Evolutionary conservation across 2,888 invertebrate species (phyloP).

Genomic region (Ophraella communa): DNA sequence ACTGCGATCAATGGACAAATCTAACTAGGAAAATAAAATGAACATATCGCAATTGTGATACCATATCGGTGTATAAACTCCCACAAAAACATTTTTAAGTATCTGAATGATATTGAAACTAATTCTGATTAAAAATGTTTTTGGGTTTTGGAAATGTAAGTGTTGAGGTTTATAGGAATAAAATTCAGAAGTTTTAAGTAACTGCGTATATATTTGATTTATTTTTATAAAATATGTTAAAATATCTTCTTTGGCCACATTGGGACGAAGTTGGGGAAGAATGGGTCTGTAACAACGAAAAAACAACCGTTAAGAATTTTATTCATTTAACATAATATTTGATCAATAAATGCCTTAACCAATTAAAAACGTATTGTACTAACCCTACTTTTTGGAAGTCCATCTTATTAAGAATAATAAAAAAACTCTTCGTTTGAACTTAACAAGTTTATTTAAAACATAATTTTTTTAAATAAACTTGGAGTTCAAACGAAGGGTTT

Average conservation of each 20-base stretch:
- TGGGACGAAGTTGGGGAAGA: constrained; percentile 20
- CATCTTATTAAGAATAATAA: too few relatives aligned
- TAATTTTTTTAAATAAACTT: too few relatives aligned
- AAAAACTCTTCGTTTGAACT: too few relatives aligned
- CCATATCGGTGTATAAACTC: not conserved
- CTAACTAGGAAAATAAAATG: not conserved
- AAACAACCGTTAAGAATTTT: constrained; percentile 10
- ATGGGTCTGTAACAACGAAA: constrained; percentile 41
- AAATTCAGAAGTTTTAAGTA: constrained; percentile 9
- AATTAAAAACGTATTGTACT: not conserved
- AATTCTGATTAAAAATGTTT: not conserved
- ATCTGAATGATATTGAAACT: not conserved
- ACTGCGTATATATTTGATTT: constrained; percentile 2
- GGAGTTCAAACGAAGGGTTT: too few relatives aligned
- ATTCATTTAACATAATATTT: not conserved
- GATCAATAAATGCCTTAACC: too few relatives aligned
- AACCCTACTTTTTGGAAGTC: too few relatives aligned
- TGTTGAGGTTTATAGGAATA: not conserved
- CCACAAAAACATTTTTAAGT: not conserved
- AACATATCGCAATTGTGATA: not conserved
- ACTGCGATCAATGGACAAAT: not conserved
- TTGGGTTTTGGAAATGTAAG: not conserved
- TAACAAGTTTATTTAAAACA: too few relatives aligned
- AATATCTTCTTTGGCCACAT: constrained; percentile 30
- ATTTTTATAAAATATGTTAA: constrained; percentile 4